Evolutionary conservation across 2,797 vertebrate genomes (phyloP).

Genomic region (Myripristis jacobus): DNA sequence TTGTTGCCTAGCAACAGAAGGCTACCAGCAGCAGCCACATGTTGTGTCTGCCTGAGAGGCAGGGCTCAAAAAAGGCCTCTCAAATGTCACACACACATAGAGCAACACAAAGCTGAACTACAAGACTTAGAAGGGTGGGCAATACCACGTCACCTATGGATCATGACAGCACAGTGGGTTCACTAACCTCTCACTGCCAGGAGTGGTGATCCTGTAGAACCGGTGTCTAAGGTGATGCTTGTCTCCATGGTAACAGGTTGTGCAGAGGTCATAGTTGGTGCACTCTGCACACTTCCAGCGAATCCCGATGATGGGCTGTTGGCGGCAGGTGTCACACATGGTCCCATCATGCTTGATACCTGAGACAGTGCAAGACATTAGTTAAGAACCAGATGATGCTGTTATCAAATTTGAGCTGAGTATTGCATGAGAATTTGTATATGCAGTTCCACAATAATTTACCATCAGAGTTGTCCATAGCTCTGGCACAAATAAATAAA

Average conservation of each 20-base stretch:
- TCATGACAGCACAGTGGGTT: slow-evolving; percentile 10
- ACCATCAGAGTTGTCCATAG: neutral
- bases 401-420: neutral
- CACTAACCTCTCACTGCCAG: slow-evolving; percentile 95
- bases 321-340: slow-evolving; percentile 99
- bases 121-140: slow-evolving; percentile 3
- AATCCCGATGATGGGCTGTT: slow-evolving; percentile 99
- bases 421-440: neutral
- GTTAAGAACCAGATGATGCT: slow-evolving; percentile 5
- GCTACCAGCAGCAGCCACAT: slow-evolving; percentile 60
- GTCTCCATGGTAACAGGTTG: slow-evolving; percentile 98
- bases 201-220: slow-evolving; percentile 99
- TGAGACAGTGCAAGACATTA: slow-evolving; percentile 61
- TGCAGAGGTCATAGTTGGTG: slow-evolving; percentile 99
- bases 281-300: slow-evolving; percentile 99
- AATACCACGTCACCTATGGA: slow-evolving; percentile 21
- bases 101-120: slow-evolving; percentile 34
- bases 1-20: slow-evolving; percentile 80
- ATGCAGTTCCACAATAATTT: neutral
- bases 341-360: slow-evolving; percentile 99
- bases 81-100: slow-evolving; percentile 55
- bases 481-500: neutral
- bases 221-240: slow-evolving; percentile 98
- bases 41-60: slow-evolving; percentile 55
- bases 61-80: slow-evolving; percentile 62